Percentiles rank a stretch among this genome's conserved stretches.
These are phyloP conservation scores for Lethenteron camtschaticum DNA, from an alignment of 2,113 vertebrate species.

Conservation along the genomic window DNA sequence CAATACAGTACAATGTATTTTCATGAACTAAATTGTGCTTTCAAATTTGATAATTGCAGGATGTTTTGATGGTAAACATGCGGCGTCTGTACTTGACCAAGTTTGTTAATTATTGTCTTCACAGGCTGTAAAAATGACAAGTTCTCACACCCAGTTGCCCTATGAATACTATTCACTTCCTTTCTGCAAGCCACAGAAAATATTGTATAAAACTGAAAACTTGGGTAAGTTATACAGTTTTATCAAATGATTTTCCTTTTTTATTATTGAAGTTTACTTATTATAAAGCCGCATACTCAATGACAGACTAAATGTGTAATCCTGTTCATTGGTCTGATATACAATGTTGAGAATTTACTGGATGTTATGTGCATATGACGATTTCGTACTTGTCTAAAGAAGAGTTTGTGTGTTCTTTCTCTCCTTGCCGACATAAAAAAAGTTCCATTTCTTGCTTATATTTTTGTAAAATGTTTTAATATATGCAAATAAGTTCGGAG, in stretches of 20 bases:
- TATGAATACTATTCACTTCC: background rate
- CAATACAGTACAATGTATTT: background rate
- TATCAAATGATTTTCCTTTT: background rate
- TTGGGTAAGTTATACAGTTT: background rate
- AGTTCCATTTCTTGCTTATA: too few species aligned
- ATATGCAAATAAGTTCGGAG: too few species aligned
- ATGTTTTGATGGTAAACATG: background rate
- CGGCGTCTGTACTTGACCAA: background rate
- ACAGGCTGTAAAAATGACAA: constrained; percentile 3
- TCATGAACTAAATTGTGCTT: background rate
- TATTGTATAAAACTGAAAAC: constrained; percentile 1
- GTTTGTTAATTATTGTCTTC: background rate
- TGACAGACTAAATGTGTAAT: too few species aligned
- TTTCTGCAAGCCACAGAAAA: constrained; percentile 1
- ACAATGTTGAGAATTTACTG: too few species aligned
- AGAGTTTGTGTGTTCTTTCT: too few species aligned
- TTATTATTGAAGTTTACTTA: too few species aligned
- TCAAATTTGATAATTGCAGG: background rate
- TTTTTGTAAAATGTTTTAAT: too few species aligned
- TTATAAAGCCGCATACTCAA: too few species aligned
- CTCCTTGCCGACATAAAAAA: too few species aligned
- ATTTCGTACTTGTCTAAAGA: too few species aligned
- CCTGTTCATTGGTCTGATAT: too few species aligned
- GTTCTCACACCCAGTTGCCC: constrained; percentile 3
- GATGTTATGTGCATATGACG: too few species aligned